Percentiles rank a stretch among this genome's conserved stretches.
Conservation (phyloP, 2,888 invertebrate genomes). For the Antitype chi region DNA sequence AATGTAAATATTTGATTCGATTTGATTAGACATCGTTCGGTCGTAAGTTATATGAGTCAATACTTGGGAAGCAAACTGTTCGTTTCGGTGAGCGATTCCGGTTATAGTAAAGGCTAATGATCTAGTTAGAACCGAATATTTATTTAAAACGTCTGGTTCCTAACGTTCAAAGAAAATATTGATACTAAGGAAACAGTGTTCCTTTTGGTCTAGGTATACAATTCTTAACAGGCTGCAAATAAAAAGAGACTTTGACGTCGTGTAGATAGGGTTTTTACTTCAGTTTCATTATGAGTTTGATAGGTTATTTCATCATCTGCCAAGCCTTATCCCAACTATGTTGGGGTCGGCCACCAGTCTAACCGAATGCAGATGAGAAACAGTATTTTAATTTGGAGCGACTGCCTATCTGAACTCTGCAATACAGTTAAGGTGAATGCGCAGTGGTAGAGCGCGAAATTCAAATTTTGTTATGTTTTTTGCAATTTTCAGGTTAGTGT, state of each 20-base stretch:
- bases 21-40: constrained; percentile 37
- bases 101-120: constrained; percentile 17
- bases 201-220: neutral
- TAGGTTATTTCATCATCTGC: neutral
- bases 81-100: constrained; percentile 15
- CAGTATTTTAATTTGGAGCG: no score
- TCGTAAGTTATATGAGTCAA: constrained; percentile 38
- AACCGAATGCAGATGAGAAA: no score
- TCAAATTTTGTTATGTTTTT: no score
- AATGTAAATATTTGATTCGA: constrained; percentile 53
- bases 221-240: neutral
- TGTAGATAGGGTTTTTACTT: neutral
- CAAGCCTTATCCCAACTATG: no score
- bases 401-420: no score
- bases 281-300: neutral
- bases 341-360: no score
- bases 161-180: constrained; percentile 3
- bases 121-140: constrained; percentile 2
- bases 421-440: no score
- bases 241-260: neutral
- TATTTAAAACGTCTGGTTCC: neutral
- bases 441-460: no score
- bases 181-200: neutral
- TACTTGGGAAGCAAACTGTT: constrained; percentile 34
- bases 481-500: no score